phyloP scores from a whole-genome alignment of 2,113 vertebrate genomes.

The Oceanites oceanicus region DNA sequence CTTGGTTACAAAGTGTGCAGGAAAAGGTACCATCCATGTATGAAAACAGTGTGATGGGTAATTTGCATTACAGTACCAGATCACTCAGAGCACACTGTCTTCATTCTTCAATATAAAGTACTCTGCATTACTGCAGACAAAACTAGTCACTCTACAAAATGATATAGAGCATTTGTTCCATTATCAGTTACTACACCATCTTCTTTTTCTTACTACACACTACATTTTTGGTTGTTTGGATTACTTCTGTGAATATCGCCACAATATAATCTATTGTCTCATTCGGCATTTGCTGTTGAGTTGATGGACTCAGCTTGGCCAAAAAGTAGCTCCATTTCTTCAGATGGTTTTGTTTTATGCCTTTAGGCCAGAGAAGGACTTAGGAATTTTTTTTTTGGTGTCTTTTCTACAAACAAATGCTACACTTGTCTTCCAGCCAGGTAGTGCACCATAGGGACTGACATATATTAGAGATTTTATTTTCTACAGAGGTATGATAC shows the following conservation, averaged over 20 bases:
- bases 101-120: neutral
- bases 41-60: neutral
- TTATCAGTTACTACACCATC: neutral
- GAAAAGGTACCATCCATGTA: neutral
- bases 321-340: neutral
- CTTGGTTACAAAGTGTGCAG: neutral
- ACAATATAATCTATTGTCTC: constrained; percentile 41
- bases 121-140: neutral
- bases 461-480: constrained; percentile 10
- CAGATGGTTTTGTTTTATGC: constrained; percentile 35
- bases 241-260: constrained; percentile 16
- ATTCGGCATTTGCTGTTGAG: neutral
- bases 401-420: constrained; percentile 56
- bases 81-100: neutral
- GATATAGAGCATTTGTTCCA: neutral
- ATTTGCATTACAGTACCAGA: neutral
- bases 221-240: constrained; percentile 19
- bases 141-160: neutral
- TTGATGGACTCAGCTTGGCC: constrained; percentile 41
- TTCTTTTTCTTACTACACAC: neutral
- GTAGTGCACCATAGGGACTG: neutral
- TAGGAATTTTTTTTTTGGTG: neutral
- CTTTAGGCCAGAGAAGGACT: constrained; percentile 47
- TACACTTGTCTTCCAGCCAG: constrained; percentile 38
- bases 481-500: neutral